Percentiles rank a stretch among this genome's conserved stretches.
Evolutionary conservation across 2,113 vertebrate genomes (phyloP).

Genomic region (Acanthochromis polyacanthus): DNA sequence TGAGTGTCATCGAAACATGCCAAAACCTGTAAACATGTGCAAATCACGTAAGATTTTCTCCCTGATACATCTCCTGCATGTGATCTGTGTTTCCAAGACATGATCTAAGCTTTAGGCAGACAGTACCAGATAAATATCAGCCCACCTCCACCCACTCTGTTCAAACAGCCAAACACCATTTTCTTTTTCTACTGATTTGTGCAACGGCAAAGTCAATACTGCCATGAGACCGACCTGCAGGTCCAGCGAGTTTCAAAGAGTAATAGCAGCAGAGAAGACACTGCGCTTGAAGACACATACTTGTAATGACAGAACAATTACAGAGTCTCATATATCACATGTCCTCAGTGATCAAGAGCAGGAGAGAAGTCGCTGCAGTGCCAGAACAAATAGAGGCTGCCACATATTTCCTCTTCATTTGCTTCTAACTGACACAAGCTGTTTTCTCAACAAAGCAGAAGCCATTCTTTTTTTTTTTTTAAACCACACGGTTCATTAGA

Average conservation of each 20-base stretch:
- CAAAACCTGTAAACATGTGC: neutral
- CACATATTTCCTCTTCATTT: constrained; percentile 29
- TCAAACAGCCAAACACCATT: constrained; percentile 19
- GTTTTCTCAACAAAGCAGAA: neutral
- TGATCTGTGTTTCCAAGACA: constrained; percentile 23
- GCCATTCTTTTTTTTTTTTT: neutral
- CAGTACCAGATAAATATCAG: constrained; percentile 13
- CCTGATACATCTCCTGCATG: constrained; percentile 1
- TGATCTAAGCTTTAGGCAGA: constrained; percentile 8
- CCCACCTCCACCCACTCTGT: constrained; percentile 31
- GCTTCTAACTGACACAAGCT: constrained; percentile 13
- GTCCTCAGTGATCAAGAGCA: constrained; percentile 28
- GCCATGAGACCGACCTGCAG: constrained; percentile 21
- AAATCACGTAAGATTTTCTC: neutral
- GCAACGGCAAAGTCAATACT: constrained; percentile 47
- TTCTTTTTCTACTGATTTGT: constrained; percentile 56
- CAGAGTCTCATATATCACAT: constrained; percentile 54
- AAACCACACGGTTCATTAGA: constrained; percentile 13
- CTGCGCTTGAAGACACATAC: constrained; percentile 55
- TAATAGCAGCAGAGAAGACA: constrained; percentile 28
- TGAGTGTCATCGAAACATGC: constrained; percentile 6
- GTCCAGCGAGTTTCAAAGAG: constrained; percentile 46
- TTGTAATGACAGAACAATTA: constrained; percentile 76
- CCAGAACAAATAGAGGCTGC: constrained; percentile 26
- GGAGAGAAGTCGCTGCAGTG: constrained; percentile 3